These are phyloP conservation scores for Lucilia sericata DNA, from an alignment of 1,140 invertebrate genomes.

Conservation along the genomic window DNA sequence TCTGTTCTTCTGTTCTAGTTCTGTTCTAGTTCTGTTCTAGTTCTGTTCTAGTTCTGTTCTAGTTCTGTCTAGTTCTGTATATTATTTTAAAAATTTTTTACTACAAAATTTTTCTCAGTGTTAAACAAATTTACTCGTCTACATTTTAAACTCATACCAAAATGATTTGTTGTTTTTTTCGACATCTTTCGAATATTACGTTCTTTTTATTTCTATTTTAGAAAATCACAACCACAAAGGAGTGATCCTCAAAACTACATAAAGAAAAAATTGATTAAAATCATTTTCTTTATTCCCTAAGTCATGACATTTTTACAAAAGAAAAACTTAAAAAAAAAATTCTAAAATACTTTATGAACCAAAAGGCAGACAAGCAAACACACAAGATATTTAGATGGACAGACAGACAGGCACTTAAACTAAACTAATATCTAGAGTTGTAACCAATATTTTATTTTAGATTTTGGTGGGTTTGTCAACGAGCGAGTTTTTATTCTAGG, in stretches of 20 bases:
- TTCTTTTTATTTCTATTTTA: background rate
- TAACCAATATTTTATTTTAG: constrained; percentile 31
- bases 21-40: too few relatives aligned
- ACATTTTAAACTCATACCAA: background rate
- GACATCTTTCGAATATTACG: background rate
- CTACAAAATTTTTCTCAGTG: background rate
- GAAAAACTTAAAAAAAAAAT: background rate
- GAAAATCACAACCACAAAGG: constrained; percentile 25
- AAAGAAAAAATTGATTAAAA: constrained; percentile 22
- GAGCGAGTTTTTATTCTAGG: background rate
- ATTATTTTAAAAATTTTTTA: too few relatives aligned
- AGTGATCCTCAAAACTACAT: constrained; percentile 20
- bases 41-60: too few relatives aligned
- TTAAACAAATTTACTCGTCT: background rate
- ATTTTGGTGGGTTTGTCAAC: constrained; percentile 37
- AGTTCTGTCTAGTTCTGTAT: too few relatives aligned
- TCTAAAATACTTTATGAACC: constrained; percentile 8
- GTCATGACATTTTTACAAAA: constrained; percentile 15
- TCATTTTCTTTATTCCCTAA: constrained; percentile 5
- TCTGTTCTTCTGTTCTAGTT: too few relatives aligned
- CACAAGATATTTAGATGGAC: background rate
- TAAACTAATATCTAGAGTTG: background rate
- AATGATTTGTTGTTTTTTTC: constrained; percentile 2
- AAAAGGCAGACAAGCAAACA: background rate
- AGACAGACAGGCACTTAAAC: background rate